Evolutionary conservation across 2,113 vertebrate genomes (phyloP), one percentile per base, ranked within the genome.

Genomic region (Mustelus asterias): DNA sequence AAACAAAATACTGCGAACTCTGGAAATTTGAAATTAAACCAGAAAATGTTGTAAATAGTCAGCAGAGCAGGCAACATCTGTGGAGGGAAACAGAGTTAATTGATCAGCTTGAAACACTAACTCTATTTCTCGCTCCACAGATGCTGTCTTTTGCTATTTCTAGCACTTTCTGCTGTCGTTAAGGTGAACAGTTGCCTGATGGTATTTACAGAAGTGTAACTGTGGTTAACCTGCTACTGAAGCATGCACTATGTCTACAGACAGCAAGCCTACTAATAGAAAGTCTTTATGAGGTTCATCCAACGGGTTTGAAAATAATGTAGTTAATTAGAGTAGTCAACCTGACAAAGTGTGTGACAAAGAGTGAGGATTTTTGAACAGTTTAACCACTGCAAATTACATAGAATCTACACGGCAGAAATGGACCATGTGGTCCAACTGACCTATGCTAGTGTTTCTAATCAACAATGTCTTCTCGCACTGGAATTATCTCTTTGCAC

Each of bases 181-280:
- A 83, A 83, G 80, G 37, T 41, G 20, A 83, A 41, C 14, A 41
- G 80, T 44, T 37, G 16, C 26, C 13, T 11, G 54, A n/a, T 58
- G 3, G 14, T 58, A 70, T 48, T 94, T 63, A n/a, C 90, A 94
- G 33, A 41, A 37, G 18, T 94, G 90, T 67, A 65, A 37, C 90
- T 94, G 60, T 94, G 63, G 90, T 94, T 94, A 69, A 41, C n/a
- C n/a, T 44, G 20, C 37, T 94, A 20, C 92, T 70, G 20, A 94
- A 60, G 29, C 33, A n/a, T 11, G 14, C 54, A 33, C 16, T 1
- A 33, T 94, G 10, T 93, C 16, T 88, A 10, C 63, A 22, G 60
- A 65, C 60, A 37, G 33, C 63, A 67, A 94, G 70, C 8, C 29
- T 10, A 65, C 44, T 44, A 67, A 69, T 11, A 13, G n/a, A 44